These are phyloP conservation scores for Peromyscus nudipes DNA, from an alignment of 2,797 vertebrate genomes.

Conservation along the genomic window DNA sequence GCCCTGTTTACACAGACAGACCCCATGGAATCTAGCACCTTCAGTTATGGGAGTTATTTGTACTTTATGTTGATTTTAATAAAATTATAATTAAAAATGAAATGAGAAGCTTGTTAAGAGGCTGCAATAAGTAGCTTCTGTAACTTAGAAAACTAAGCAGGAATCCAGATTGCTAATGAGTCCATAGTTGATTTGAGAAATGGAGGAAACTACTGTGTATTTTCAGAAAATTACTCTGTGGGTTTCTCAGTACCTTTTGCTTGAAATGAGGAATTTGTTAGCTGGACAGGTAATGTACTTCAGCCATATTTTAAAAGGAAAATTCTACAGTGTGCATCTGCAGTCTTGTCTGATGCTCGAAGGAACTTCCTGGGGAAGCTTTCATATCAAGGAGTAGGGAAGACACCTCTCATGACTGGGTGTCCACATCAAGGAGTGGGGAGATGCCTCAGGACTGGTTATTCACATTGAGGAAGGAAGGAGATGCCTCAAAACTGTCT, in stretches of 20 bases:
- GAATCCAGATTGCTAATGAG: slow-evolving; percentile 35
- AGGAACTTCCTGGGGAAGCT: slow-evolving; percentile 25
- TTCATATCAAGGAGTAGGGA: background rate
- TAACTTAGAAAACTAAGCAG: slow-evolving; percentile 55
- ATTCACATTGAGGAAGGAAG: background rate
- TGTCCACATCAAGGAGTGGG: background rate
- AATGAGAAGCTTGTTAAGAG: slow-evolving; percentile 63
- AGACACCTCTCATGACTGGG: background rate
- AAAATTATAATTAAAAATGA: slow-evolving; percentile 66
- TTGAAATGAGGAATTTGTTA: slow-evolving; percentile 45
- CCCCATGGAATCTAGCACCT: background rate
- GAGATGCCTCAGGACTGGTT: background rate
- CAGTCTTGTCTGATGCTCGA: background rate
- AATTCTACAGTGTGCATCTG: background rate
- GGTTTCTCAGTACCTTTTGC: slow-evolving; percentile 50
- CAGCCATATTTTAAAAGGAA: slow-evolving; percentile 16
- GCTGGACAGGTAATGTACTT: background rate
- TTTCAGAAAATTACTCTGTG: slow-evolving; percentile 34
- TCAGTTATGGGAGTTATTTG: slow-evolving; percentile 31
- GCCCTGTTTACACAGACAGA: background rate
- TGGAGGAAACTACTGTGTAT: background rate
- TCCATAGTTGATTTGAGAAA: slow-evolving; percentile 43
- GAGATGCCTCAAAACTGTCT: background rate
- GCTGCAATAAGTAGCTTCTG: background rate
- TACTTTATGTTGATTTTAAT: slow-evolving; percentile 79